Conservation (phyloP, 2,797 vertebrate species). For the Hydrolagus colliei region DNA sequence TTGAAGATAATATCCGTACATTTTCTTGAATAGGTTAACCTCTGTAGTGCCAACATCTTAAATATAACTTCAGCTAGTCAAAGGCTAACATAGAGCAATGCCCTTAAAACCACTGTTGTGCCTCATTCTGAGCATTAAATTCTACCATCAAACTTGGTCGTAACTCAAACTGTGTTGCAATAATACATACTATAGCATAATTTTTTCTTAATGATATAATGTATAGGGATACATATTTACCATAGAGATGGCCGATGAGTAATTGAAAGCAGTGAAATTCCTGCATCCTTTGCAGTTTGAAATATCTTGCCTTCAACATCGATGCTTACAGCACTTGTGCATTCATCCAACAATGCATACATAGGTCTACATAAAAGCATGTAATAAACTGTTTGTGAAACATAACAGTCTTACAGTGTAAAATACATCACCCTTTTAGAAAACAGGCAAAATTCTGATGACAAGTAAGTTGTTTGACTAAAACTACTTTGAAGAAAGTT, state of each 20-base stretch:
- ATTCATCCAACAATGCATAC: conserved; percentile 90
- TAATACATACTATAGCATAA: not conserved
- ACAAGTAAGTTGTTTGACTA: no score
- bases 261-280: conserved; percentile 92
- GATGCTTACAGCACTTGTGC: conserved; percentile 94
- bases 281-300: conserved; percentile 83
- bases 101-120: no score
- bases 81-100: no score
- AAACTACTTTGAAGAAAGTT: no score
- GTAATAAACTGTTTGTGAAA: conserved; percentile 12
- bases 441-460: no score
- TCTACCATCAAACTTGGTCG: not conserved
- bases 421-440: no score
- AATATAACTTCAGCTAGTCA: no score
- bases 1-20: no score
- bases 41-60: no score
- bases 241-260: conserved; percentile 95
- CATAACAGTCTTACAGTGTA: not conserved
- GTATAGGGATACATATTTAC: conserved; percentile 55
- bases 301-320: conserved; percentile 97
- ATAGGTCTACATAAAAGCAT: conserved; percentile 69
- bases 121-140: not conserved
- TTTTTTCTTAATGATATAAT: not conserved
- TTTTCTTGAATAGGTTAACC: no score
- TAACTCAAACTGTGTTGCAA: not conserved